These are phyloP conservation scores for Amphilophus citrinellus DNA, from an alignment of 2,113 vertebrate genomes.

Conservation along the genomic window DNA sequence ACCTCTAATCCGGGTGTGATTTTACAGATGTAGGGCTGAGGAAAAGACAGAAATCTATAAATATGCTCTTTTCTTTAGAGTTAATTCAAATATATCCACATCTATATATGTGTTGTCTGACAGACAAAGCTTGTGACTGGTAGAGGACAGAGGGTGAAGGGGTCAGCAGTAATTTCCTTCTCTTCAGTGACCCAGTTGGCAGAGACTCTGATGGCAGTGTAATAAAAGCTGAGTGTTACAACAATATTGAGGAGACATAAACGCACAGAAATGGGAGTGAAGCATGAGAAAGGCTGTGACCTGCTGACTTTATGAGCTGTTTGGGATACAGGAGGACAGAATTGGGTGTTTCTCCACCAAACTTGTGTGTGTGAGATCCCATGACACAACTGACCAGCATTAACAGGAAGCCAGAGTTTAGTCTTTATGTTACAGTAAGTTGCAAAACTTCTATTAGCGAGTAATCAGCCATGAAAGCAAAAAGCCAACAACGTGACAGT, in stretches of 20 bases:
- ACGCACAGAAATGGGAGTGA: not conserved
- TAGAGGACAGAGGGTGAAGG: conserved; percentile 17
- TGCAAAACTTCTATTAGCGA: not conserved
- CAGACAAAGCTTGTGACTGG: not conserved
- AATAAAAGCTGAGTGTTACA: conserved; percentile 68
- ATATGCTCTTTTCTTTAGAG: not conserved
- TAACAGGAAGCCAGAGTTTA: conserved; percentile 24
- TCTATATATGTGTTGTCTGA: conserved; percentile 1
- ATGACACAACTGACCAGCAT: not conserved
- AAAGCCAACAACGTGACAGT: not conserved
- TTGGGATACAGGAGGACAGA: conserved; percentile 2
- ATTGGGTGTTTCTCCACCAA: not conserved
- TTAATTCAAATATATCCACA: not conserved
- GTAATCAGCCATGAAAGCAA: conserved; percentile 10
- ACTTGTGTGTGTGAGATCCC: not conserved
- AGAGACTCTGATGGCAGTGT: conserved; percentile 52
- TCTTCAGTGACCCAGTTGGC: conserved; percentile 30
- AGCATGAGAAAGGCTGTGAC: conserved; percentile 6
- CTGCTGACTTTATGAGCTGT: conserved; percentile 7
- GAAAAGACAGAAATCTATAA: not conserved
- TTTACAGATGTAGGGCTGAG: not conserved
- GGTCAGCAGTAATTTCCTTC: conserved; percentile 61
- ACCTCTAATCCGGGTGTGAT: not conserved
- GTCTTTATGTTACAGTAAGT: not conserved
- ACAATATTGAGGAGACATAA: conserved; percentile 36